A percentile compares a stretch with the other conserved stretches of the same genome.
These are phyloP conservation scores for Argopecten irradians DNA, from an alignment of 1,140 invertebrate genomes.

Conservation along the genomic window DNA sequence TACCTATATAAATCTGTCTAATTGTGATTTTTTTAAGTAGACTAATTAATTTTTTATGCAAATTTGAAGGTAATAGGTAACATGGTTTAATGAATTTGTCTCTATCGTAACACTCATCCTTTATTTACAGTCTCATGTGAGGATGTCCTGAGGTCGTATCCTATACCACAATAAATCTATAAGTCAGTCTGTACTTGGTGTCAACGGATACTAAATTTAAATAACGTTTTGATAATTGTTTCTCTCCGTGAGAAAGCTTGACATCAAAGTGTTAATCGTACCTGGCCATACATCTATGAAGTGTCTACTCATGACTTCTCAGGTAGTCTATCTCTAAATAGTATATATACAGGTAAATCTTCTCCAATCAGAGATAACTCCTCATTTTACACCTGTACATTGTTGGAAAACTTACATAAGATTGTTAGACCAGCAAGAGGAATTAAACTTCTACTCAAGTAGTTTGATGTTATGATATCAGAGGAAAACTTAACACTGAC, in stretches of 20 bases:
- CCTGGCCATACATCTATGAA: background rate
- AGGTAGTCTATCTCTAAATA: background rate
- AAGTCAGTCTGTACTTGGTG: background rate
- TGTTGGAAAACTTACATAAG: background rate
- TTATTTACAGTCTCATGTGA: background rate
- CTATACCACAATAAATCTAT: background rate
- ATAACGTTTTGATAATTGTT: background rate
- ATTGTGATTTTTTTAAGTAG: background rate
- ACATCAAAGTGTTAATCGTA: conserved; percentile 4
- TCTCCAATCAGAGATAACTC: background rate
- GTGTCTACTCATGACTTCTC: background rate
- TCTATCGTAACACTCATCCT: background rate
- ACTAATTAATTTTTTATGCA: conserved; percentile 13
- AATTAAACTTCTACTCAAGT: background rate
- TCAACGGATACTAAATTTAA: background rate
- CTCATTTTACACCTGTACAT: background rate
- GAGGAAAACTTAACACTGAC: background rate
- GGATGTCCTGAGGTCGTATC: background rate
- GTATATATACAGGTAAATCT: background rate
- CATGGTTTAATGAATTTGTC: background rate
- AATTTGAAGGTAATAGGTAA: background rate
- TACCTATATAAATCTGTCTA: background rate
- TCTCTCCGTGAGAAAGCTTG: background rate
- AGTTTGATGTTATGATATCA: background rate
- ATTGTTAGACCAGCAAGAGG: background rate